These are phyloP conservation scores for Dicroscelio sp. DNA, from an alignment of 2,888 invertebrate species.

Conservation along the genomic window DNA sequence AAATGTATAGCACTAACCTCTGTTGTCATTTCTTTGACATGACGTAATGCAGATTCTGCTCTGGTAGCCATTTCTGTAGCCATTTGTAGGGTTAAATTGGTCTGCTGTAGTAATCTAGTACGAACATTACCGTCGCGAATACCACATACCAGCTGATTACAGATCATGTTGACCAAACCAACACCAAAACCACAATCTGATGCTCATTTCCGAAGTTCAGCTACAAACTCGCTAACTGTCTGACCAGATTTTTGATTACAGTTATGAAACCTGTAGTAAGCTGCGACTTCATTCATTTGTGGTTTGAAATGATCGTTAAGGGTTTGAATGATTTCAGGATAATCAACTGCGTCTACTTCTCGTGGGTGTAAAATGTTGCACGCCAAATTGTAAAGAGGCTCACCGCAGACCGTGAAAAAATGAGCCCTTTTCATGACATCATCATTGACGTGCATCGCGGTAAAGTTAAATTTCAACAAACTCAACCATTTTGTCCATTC, in stretches of 20 bases:
- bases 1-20: slow-evolving; percentile 2
- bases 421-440: no score
- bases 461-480: slow-evolving; percentile 12
- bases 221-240: slow-evolving; percentile 34
- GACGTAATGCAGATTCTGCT: slow-evolving; percentile 28
- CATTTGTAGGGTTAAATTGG: neutral
- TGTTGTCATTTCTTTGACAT: slow-evolving; percentile 31
- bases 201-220: slow-evolving; percentile 26
- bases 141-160: slow-evolving; percentile 55
- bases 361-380: no score
- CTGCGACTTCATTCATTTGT: slow-evolving; percentile 48
- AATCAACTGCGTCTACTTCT: slow-evolving; percentile 4
- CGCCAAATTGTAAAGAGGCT: no score
- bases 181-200: slow-evolving; percentile 45
- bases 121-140: slow-evolving; percentile 41
- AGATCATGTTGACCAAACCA: slow-evolving; percentile 34
- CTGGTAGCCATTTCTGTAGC: slow-evolving; percentile 37
- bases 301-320: slow-evolving; percentile 32
- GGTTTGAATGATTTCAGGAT: neutral
- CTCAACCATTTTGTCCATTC: slow-evolving; percentile 5
- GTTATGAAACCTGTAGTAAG: slow-evolving; percentile 43
- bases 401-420: no score
- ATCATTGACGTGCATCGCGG: slow-evolving; percentile 17
- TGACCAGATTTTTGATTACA: slow-evolving; percentile 42
- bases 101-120: slow-evolving; percentile 7